phyloP scores from a whole-genome alignment of 2,113 vertebrate genomes.

The Strigops habroptila region DNA sequence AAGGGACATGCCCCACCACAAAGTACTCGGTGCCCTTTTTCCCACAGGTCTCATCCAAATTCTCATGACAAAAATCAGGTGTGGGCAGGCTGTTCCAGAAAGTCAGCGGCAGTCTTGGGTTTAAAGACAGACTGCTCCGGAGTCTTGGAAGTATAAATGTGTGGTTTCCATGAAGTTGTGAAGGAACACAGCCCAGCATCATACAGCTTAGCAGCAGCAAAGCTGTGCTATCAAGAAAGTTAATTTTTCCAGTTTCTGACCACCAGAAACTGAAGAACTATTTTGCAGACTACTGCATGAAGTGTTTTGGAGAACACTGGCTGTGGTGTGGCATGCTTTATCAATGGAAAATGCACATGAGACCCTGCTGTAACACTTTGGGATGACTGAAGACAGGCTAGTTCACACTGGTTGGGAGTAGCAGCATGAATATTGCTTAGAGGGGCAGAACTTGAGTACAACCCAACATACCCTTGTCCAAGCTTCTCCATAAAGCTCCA shows the following conservation, averaged over 20 bases:
- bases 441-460: neutral
- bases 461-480: conserved; percentile 9
- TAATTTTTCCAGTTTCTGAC: neutral
- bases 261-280: neutral
- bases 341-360: neutral
- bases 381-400: neutral
- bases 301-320: neutral
- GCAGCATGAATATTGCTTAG: conserved; percentile 1
- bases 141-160: neutral
- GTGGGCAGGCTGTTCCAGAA: neutral
- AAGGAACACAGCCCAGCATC: neutral
- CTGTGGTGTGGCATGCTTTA: neutral
- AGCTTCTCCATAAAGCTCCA: conserved; percentile 47
- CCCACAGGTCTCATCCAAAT: neutral
- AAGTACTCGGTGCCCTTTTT: neutral
- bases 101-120: neutral
- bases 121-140: neutral
- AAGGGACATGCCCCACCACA: neutral
- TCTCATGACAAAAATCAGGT: neutral
- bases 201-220: neutral
- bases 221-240: neutral
- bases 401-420: neutral
- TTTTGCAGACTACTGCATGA: neutral
- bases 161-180: neutral
- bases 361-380: neutral